phyloP scores from a whole-genome alignment of 2,113 vertebrate species.

The Grallaria varia region DNA sequence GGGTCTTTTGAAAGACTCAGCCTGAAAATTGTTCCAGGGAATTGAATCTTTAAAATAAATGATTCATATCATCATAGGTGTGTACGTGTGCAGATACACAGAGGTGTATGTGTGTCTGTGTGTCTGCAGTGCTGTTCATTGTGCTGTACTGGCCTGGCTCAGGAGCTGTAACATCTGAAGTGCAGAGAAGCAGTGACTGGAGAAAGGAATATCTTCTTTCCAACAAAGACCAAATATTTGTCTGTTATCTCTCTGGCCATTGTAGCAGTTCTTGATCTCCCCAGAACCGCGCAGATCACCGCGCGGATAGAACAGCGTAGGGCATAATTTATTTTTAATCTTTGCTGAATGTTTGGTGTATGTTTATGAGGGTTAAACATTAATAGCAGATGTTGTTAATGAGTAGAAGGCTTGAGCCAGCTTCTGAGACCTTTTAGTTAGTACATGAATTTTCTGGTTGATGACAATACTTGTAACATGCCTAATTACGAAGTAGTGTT shows the following conservation, averaged over 20 bases:
- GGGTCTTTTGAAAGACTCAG: background rate
- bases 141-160: background rate
- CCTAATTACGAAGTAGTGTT: slow-evolving; percentile 68
- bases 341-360: slow-evolving; percentile 29
- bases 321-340: slow-evolving; percentile 64
- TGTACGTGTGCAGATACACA: background rate
- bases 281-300: background rate
- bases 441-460: slow-evolving; percentile 70
- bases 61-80: background rate
- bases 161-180: background rate
- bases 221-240: slow-evolving; percentile 6
- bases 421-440: slow-evolving; percentile 68
- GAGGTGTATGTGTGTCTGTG: background rate
- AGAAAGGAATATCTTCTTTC: background rate
- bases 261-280: background rate
- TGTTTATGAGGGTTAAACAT: slow-evolving; percentile 68
- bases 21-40: background rate
- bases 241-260: background rate
- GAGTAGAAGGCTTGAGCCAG: slow-evolving; percentile 65
- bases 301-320: background rate
- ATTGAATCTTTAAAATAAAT: background rate
- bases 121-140: background rate
- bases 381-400: slow-evolving; percentile 70
- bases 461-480: slow-evolving; percentile 65
- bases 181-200: background rate